Evolutionary conservation across 2,888 invertebrate genomes (phyloP).

Genomic region (Seladonia tumulorum): DNA sequence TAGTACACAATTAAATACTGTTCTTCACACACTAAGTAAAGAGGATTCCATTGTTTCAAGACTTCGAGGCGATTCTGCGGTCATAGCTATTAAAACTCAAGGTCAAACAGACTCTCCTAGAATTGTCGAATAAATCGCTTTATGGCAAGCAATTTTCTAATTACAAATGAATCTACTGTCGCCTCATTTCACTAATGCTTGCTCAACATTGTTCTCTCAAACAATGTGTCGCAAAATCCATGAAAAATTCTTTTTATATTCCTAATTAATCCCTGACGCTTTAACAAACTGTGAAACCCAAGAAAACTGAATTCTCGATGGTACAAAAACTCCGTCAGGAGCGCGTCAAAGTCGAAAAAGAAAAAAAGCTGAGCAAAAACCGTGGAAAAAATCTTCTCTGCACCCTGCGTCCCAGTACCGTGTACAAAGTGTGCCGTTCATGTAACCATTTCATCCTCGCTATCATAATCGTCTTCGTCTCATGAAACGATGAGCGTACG

Average conservation of each 20-base stretch:
- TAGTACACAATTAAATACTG: neutral
- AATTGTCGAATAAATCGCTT: neutral
- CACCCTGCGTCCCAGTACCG: constrained; percentile 30
- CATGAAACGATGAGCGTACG: constrained; percentile 40
- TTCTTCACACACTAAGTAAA: neutral
- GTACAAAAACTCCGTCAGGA: neutral
- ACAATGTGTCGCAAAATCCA: neutral
- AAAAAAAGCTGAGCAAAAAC: neutral
- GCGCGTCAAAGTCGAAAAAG: too few relatives aligned
- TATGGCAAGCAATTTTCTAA: neutral
- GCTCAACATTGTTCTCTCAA: neutral
- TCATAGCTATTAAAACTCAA: too few relatives aligned
- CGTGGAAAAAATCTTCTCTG: neutral
- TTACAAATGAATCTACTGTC: neutral
- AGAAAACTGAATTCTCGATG: neutral
- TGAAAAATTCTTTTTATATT: neutral
- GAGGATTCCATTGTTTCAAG: neutral
- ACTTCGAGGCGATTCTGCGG: neutral
- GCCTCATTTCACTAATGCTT: neutral
- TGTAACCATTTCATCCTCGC: constrained; percentile 37
- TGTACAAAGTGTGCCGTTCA: constrained; percentile 4
- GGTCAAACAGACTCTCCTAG: neutral
- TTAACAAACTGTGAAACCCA: too few relatives aligned
- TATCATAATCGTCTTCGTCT: constrained; percentile 29
- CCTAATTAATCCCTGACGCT: neutral